Conservation (phyloP, 2,797 vertebrate species). For the Ciconia nigra region DNA sequence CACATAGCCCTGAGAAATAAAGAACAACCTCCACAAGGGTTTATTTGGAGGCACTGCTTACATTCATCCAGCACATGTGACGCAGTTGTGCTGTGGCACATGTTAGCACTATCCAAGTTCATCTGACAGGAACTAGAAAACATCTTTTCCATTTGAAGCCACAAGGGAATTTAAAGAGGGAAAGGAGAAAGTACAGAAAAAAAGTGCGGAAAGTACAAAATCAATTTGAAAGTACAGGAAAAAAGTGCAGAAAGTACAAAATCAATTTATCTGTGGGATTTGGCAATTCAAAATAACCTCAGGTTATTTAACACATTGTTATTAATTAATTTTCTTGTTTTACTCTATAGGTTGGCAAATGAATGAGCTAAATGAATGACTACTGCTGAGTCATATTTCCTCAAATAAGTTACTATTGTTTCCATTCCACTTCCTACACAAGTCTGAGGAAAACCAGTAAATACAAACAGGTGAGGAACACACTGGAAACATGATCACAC, state of each 20-base stretch:
- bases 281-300: background rate
- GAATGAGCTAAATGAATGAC: background rate
- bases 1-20: background rate
- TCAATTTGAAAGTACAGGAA: background rate
- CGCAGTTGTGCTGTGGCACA: background rate
- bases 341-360: background rate
- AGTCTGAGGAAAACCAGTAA: background rate
- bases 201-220: background rate
- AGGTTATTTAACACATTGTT: background rate
- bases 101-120: background rate
- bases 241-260: background rate
- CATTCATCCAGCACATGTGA: background rate
- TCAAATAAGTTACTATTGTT: background rate
- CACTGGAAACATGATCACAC: background rate
- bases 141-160: constrained; percentile 1
- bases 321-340: background rate
- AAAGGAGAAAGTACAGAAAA: background rate
- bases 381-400: background rate
- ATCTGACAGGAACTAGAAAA: constrained; percentile 3
- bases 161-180: background rate
- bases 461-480: background rate
- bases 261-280: background rate
- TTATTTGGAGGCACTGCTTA: background rate
- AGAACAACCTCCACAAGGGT: background rate
- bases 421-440: background rate